Percentiles rank a stretch among this genome's conserved stretches.
Conservation (phyloP, 1,140 invertebrate genomes). For the Drosophila nikananu region DNA sequence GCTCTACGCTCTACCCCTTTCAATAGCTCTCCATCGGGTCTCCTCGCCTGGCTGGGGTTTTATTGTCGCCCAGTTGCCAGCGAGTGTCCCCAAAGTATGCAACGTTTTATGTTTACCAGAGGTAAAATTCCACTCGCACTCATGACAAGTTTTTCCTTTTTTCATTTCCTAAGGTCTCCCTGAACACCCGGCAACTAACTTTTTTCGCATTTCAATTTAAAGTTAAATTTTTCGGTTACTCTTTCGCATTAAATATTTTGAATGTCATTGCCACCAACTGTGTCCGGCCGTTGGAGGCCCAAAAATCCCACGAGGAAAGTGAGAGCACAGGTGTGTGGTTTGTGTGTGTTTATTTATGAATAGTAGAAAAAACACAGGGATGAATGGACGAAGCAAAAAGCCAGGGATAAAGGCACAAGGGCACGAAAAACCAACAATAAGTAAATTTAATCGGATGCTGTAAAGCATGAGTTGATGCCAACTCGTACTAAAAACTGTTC, state of each 20-base stretch:
- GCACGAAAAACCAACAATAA: slow-evolving; percentile 6
- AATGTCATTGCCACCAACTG: slow-evolving; percentile 72
- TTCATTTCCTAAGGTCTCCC: slow-evolving; percentile 27
- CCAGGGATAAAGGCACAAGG: slow-evolving; percentile 10
- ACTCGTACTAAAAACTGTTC: not conserved
- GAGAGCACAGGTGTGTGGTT: slow-evolving; percentile 48
- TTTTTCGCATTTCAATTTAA: slow-evolving; percentile 76
- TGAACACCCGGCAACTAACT: slow-evolving; percentile 28
- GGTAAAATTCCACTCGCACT: slow-evolving; percentile 53
- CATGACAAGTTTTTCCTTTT: slow-evolving; percentile 61
- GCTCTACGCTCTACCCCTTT: slow-evolving; percentile 38
- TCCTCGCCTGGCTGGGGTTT: slow-evolving; percentile 61
- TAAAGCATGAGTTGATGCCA: not conserved
- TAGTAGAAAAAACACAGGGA: slow-evolving; percentile 31
- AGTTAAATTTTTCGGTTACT: slow-evolving; percentile 70
- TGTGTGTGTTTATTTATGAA: no score
- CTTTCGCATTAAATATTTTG: slow-evolving; percentile 63
- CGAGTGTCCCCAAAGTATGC: slow-evolving; percentile 76
- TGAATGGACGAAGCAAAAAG: slow-evolving; percentile 10
- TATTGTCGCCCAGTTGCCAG: slow-evolving; percentile 78
- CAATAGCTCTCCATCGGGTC: slow-evolving; percentile 23
- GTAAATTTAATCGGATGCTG: slow-evolving; percentile 19
- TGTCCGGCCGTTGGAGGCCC: slow-evolving; percentile 29
- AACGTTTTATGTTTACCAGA: slow-evolving; percentile 79
- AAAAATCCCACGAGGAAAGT: slow-evolving; percentile 45